Evolutionary conservation across 2,113 vertebrate species (phyloP), one percentile per base, ranked within the genome.

Genomic region (Notothenia rossii): DNA sequence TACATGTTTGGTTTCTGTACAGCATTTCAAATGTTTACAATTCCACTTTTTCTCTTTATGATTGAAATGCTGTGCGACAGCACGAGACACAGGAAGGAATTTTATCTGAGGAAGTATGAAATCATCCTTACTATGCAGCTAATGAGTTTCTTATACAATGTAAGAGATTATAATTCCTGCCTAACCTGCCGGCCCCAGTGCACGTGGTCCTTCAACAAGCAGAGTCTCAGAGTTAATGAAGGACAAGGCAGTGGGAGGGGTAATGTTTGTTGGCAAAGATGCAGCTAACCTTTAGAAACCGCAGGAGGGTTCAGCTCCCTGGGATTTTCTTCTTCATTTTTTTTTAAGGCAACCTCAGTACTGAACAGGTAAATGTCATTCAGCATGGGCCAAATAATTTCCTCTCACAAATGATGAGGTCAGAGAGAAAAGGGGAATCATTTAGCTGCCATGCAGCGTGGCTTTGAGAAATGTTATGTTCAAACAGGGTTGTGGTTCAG

Each of bases 251-350:
- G 70, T 18, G 75, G 72, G 75, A 61, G 15, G 33, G 59, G 51
- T 40, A 59, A 25, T 22, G 60, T 60, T 69, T 61, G 69, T 72
- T 64, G 74, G 72, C 45, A 49, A 82, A 78, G 69, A 84, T 65
- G 68, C 58, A 50, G 82, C 86, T 93, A 91, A 95, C 93, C 93
- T 95, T 95, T 95, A 66, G 33, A 90, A 89, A 82, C 79, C 82
- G 71, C 75, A 17, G 87, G 92, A 77, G 88, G 81, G 75, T 77
- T 85, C 66, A 88, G 72, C 85, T 87, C 74, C 88, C 85, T 20
- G 67, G 66, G 84, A 86, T 89, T 62, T 33, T 7, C 40, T 53
- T 45, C 15, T 29, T 50, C 9, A 3, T 25, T 61, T 72, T 78
- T 49, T 36, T 7, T 15, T 56, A 66, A 68, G 79, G 80, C 74